Percentiles rank a stretch among this genome's conserved stretches.
phyloP scores from a whole-genome alignment of 2,797 vertebrate species.

The Melanotaenia parkinsoni region DNA sequence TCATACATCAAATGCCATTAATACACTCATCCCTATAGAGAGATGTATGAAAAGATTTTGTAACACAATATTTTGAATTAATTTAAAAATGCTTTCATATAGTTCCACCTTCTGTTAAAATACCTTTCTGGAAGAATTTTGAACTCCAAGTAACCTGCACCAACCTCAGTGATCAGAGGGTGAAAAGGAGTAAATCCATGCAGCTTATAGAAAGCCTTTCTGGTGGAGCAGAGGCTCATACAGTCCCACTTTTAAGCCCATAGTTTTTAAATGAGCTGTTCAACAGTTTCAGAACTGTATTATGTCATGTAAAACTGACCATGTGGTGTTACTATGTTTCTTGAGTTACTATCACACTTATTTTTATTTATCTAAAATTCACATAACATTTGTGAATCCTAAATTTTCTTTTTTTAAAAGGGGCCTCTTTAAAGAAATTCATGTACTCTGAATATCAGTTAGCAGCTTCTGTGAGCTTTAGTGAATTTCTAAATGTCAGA shows the following conservation, averaged over 20 bases:
- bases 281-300: background rate
- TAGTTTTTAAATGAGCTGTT: slow-evolving; percentile 4
- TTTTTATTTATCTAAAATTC: background rate
- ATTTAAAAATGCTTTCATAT: background rate
- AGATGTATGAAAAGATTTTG: background rate
- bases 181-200: slow-evolving; percentile 23
- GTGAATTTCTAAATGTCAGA: background rate
- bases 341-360: background rate
- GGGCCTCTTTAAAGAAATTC: too few species aligned
- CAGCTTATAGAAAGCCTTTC: slow-evolving; percentile 19
- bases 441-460: too few species aligned
- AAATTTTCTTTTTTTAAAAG: too few species aligned
- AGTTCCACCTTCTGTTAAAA: background rate
- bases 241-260: background rate
- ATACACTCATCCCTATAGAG: background rate
- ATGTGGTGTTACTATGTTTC: background rate
- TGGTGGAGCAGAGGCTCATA: background rate
- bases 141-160: slow-evolving; percentile 1
- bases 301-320: background rate
- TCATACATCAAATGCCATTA: too few species aligned
- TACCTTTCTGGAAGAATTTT: slow-evolving; percentile 2
- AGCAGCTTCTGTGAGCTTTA: background rate
- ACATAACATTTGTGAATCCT: background rate
- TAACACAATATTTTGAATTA: too few species aligned
- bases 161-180: slow-evolving; percentile 1